Percentiles rank a stretch among this genome's conserved stretches.
Conservation (phyloP, 2,888 invertebrate species). For the Aelia acuminata region DNA sequence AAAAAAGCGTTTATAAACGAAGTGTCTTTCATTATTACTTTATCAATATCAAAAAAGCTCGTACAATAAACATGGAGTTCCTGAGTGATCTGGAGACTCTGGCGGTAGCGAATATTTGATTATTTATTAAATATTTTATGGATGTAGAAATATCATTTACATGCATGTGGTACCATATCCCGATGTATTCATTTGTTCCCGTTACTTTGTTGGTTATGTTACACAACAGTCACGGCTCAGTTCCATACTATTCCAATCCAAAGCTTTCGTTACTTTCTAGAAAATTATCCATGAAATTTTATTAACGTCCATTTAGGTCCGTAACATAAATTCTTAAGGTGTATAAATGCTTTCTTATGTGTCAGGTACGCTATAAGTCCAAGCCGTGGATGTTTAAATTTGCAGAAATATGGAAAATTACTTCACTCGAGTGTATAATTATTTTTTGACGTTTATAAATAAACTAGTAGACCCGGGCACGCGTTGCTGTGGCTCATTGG, state of each 20-base stretch:
- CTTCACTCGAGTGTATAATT: too few species aligned
- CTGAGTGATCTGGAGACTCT: too few species aligned
- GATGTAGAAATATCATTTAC: not conserved
- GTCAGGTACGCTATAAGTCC: not conserved
- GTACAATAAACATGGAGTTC: too few species aligned
- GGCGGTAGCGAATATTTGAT: not conserved
- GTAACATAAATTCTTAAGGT: not conserved
- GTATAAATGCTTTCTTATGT: not conserved
- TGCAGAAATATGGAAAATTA: too few species aligned
- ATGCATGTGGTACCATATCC: not conserved
- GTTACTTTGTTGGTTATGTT: not conserved
- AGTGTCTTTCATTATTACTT: too few species aligned
- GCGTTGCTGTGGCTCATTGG: too few species aligned
- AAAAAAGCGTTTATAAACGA: too few species aligned
- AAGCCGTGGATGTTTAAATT: not conserved
- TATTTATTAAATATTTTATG: not conserved
- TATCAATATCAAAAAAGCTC: too few species aligned
- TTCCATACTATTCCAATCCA: constrained; percentile 14
- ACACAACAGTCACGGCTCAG: not conserved
- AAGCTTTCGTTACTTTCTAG: constrained; percentile 14
- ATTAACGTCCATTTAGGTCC: not conserved
- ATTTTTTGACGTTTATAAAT: too few species aligned
- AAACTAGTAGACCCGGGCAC: too few species aligned
- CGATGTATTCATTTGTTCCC: not conserved
- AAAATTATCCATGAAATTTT: not conserved